Conservation (phyloP, 2,113 vertebrate genomes). For the Beaufortia kweichowensis region DNA sequence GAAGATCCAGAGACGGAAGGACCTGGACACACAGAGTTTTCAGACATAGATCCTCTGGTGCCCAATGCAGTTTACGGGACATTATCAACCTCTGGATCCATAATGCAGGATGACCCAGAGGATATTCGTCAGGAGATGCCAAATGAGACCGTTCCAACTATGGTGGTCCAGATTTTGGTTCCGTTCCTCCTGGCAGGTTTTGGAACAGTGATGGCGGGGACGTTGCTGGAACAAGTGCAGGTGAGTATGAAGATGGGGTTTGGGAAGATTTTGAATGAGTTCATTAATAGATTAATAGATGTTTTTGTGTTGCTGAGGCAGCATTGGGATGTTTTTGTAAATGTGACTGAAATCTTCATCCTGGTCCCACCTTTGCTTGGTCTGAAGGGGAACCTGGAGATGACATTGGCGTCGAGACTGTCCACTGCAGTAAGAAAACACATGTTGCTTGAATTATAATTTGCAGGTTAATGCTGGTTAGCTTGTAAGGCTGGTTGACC, state of each 20-base stretch:
- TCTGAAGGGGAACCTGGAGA: slow-evolving; percentile 95
- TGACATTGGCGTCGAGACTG: slow-evolving; percentile 92
- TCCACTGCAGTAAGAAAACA: slow-evolving; percentile 84
- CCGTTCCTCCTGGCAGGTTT: slow-evolving; percentile 83
- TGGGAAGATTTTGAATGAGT: not conserved
- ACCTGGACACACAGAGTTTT: slow-evolving; percentile 46
- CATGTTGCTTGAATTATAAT: not conserved
- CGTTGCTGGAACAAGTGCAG: slow-evolving; percentile 83
- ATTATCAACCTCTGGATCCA: slow-evolving; percentile 26
- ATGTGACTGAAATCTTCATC: slow-evolving; percentile 84
- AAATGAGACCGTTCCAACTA: slow-evolving; percentile 66
- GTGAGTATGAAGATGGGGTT: slow-evolving; percentile 54
- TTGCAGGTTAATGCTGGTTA: not conserved
- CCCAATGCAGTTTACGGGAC: slow-evolving; percentile 48
- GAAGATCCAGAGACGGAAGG: slow-evolving; percentile 9
- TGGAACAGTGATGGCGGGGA: slow-evolving; percentile 81
- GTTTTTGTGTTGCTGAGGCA: slow-evolving; percentile 60
- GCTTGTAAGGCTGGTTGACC: too few species aligned
- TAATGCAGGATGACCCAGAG: not conserved
- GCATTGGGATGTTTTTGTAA: slow-evolving; percentile 89
- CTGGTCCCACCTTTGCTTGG: slow-evolving; percentile 89
- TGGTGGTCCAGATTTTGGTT: slow-evolving; percentile 79
- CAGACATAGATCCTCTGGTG: slow-evolving; percentile 68
- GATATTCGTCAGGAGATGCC: slow-evolving; percentile 7
- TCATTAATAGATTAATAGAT: not conserved